Evolutionary conservation across 2,888 invertebrate genomes (phyloP), one percentile per base, ranked within the genome.

Genomic region (Epirrhoe tristata): DNA sequence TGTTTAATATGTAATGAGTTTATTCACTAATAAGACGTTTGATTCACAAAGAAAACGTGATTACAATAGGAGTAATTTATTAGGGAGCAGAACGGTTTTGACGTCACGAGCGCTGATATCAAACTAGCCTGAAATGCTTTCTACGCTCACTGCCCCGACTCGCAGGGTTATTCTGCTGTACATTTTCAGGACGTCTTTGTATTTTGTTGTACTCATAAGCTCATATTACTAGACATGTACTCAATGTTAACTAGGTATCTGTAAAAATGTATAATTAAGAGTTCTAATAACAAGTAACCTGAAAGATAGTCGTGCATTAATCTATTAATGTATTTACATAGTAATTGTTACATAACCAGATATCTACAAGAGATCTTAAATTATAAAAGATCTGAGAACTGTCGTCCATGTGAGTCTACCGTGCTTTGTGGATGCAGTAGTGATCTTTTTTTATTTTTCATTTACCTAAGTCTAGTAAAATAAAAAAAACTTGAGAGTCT

Each of bases 41-140:
- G 55, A 58, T 50, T 60, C 14, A 63, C n/a, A 54, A 51, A 63
- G 52, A 65, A 64, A 67, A 55, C 74, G 74, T 67, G 67, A 75
- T 75, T 72, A 73, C 74, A 86, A 85, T 84, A 24, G 82, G 77
- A 68, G 65, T 74, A 79, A 83, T 80, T 78, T 74, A 81, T 75
- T 77, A 81, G 67, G 76, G 77, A 85, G 80, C 74, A 76, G 78
- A 76, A 81, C 80, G 88, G 86, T 85, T 88, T 77, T 86, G 92
- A 89, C 90, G 90, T 89, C 89, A 86, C 91, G 90, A 80, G 78
- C 76, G 90, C 91, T 86, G 91, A 86, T 90, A 90, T 87, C 90
- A 90, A 91, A 93, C 93, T 93, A 93, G 90, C 85, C 87, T 85
- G 92, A 89, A 88, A 90, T 89, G 90, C 89, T 91, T 90, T 87